Percentiles rank a stretch among this genome's conserved stretches.
Evolutionary conservation across 2,797 vertebrate genomes (phyloP).

Genomic region (Enteromius viviparus): DNA sequence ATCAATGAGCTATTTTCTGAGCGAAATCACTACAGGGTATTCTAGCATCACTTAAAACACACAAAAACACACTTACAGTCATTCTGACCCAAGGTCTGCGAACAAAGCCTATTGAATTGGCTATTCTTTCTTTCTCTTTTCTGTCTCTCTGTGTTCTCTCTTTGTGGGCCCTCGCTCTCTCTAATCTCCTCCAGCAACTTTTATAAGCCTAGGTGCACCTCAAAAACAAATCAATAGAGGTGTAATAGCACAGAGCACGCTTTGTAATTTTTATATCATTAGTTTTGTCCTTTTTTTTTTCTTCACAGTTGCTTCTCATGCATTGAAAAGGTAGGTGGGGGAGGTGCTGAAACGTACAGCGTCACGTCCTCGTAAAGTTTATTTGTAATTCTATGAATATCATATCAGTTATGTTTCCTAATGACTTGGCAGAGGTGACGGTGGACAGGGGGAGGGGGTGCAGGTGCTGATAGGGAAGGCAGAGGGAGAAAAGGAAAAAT

Average conservation of each 20-base stretch:
- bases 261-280: conserved; percentile 99
- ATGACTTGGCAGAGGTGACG: conserved; percentile 87
- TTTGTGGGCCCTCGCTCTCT: neutral
- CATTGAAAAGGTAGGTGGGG: conserved; percentile 79
- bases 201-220: conserved; percentile 91
- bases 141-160: conserved; percentile 24
- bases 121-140: conserved; percentile 34
- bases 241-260: conserved; percentile 95
- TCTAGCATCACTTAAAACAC: conserved; percentile 13
- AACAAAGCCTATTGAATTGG: conserved; percentile 34
- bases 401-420: conserved; percentile 98
- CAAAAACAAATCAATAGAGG: conserved; percentile 97
- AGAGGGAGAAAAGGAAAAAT: conserved; percentile 83
- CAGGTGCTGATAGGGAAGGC: conserved; percentile 74
- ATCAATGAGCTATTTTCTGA: conserved; percentile 42
- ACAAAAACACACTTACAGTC: conserved; percentile 37
- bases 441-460: conserved; percentile 69
- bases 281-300: conserved; percentile 86
- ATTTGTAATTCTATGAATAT: conserved; percentile 99
- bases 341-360: conserved; percentile 58
- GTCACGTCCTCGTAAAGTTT: conserved; percentile 92
- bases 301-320: conserved; percentile 80
- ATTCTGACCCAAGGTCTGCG: conserved; percentile 28
- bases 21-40: conserved; percentile 13
- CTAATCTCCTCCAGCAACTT: conserved; percentile 66